phyloP scores from a whole-genome alignment of 2,113 vertebrate species.

The Osmerus mordax region DNA sequence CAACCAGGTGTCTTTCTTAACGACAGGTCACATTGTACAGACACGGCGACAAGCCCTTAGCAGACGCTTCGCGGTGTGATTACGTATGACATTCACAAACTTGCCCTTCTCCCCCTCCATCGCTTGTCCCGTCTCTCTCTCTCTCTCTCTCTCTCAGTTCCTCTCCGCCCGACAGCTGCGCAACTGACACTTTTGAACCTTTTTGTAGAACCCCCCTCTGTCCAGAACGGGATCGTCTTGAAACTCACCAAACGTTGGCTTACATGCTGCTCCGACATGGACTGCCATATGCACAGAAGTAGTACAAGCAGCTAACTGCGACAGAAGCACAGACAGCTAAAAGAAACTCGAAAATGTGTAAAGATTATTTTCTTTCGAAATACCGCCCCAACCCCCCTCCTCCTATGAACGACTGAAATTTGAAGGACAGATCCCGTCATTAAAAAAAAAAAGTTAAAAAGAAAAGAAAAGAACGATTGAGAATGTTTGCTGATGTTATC shows the following conservation, averaged over 20 bases:
- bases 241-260: slow-evolving; percentile 46
- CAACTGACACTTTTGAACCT: slow-evolving; percentile 68
- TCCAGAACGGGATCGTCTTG: slow-evolving; percentile 42
- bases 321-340: slow-evolving; percentile 53
- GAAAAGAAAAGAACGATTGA: too few relatives aligned
- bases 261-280: slow-evolving; percentile 22
- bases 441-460: neutral
- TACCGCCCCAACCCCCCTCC: slow-evolving; percentile 29
- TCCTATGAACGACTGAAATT: slow-evolving; percentile 20
- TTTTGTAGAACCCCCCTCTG: slow-evolving; percentile 21
- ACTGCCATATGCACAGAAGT: slow-evolving; percentile 57
- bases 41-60: too few relatives aligned
- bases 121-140: slow-evolving; percentile 17
- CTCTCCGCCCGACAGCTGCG: slow-evolving; percentile 42
- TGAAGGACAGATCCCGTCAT: neutral
- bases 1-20: neutral
- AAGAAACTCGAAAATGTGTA: slow-evolving; percentile 47
- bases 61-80: too few relatives aligned
- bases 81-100: neutral
- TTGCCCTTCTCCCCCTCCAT: neutral
- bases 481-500: too few relatives aligned
- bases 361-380: slow-evolving; percentile 51
- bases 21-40: neutral
- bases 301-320: slow-evolving; percentile 46
- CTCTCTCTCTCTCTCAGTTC: slow-evolving; percentile 15